Base-by-base conservation (phyloP, 2,113 vertebrate genomes). In the Steatornis caripensis region DNA sequence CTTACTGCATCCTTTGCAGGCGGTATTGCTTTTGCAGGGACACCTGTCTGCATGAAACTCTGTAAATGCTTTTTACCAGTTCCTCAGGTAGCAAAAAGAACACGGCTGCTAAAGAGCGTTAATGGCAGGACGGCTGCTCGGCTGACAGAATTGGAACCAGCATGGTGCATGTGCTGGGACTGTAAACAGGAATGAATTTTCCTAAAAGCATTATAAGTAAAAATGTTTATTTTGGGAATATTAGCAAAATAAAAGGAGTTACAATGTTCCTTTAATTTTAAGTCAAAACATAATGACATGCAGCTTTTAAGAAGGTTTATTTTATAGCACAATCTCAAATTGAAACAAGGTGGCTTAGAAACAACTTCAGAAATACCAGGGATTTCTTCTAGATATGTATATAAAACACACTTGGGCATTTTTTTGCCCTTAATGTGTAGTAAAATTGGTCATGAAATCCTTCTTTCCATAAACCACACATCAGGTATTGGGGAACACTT, bases 111-210 rank as follows among this genome's bases (percentile, higher is more conserved):
- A 17, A 89, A 58, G 68, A 94, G 92, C 6, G 22, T 34, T 66
- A 83, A 87, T 69, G 87, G 88, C 83, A 79, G 77, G 97, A 97
- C 98, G 98, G 98, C 97, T 98, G 98, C 93, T 97, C 97, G 98
- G 98, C 98, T 97, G 97, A 97, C 96, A 97, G 97, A 98, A 88
- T 94, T 98, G 98, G 98, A 98, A 96, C 82, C 65, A 55, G 90
- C 65, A 17, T 8, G 61, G 75, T 95, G 85, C 93, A 96, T 97
- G 93, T 96, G 97, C 90, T 80, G 79, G 53, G 84, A 74, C 62
- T 96, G 96, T 98, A 98, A 98, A 98, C 91, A 98, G 92, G 97
- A 98, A 98, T 98, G 97, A 98, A 98, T 98, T 98, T 98, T 98
- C 98, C 96, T 96, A 97, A 98, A 97, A 94, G 92, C 95, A 98